phyloP scores from a whole-genome alignment of 2,888 invertebrate genomes.

The Crossocerus cetratus region DNA sequence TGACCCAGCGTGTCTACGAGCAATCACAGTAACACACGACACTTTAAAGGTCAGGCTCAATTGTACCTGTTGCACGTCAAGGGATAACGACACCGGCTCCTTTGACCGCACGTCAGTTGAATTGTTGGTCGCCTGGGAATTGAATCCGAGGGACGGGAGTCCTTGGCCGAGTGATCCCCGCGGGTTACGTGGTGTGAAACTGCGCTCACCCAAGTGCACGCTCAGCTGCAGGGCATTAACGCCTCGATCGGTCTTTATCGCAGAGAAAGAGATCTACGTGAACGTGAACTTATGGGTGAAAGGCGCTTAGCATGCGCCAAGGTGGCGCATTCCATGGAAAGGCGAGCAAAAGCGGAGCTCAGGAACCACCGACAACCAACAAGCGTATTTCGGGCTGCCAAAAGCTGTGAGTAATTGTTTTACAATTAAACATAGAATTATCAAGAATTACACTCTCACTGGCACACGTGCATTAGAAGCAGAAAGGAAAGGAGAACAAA shows the following conservation, averaged over 20 bases:
- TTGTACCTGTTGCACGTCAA: conserved; percentile 48
- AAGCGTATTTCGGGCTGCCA: too few relatives aligned
- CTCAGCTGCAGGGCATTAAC: conserved; percentile 12
- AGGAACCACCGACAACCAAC: too few relatives aligned
- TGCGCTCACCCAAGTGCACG: conserved; percentile 23
- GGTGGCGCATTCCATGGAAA: not conserved
- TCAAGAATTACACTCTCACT: too few relatives aligned
- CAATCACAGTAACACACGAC: not conserved
- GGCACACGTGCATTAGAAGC: too few relatives aligned
- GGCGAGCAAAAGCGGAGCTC: too few relatives aligned
- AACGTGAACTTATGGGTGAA: conserved; percentile 18
- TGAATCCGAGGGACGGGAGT: conserved; percentile 44
- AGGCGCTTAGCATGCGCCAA: conserved; percentile 30
- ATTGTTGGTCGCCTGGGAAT: conserved; percentile 54
- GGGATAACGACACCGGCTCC: conserved; percentile 44
- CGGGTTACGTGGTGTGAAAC: conserved; percentile 16
- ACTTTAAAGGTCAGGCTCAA: conserved; percentile 44
- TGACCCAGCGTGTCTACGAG: too few relatives aligned
- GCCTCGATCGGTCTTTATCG: conserved; percentile 28
- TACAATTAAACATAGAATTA: too few relatives aligned
- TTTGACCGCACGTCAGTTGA: conserved; percentile 37
- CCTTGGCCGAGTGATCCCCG: conserved; percentile 64
- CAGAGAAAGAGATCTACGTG: not conserved
- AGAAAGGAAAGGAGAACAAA: not conserved
- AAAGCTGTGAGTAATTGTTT: too few relatives aligned